Evolutionary conservation across 2,113 vertebrate species (phyloP), one percentile per base, ranked within the genome.

Genomic region (Carlito syrichta): DNA sequence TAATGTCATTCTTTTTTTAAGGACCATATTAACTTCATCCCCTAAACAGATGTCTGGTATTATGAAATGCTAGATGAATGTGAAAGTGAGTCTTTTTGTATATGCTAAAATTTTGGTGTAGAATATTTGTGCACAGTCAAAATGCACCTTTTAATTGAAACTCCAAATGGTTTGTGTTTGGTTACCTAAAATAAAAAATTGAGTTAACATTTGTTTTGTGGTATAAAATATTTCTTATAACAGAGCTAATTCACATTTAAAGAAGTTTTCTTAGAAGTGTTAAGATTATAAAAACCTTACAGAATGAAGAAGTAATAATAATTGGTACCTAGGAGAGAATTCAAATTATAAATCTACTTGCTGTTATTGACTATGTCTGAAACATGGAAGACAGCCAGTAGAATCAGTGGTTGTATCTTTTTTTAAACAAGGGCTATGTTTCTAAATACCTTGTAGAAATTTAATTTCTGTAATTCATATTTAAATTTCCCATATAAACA

Each of bases 331-430:
- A 77, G 23, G 43, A 83, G 87, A 89, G 2, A 78, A 1, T 93
- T 97, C 10, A 60, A 27, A 85, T 95, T 97, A 71, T 96, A 97
- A 35, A 66, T 87, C 4, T 50, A 73, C 38, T 95, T 96, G 3
- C n/a, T 86, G 48, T 84, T 62, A 62, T 63, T 81, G 76, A 92
- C 79, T 90, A 58, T 87, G 85, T 43, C n/a, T 77, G 52, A 96
- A 93, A 60, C 16, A 22, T 74, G 3, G 66, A 85, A 76, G 91
- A 84, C 74, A 88, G 35, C 79, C 17, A 69, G 0, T 74, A 69
- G 8, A 62, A 62, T 87, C 30, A 90, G 12, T 74, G 30, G 0
- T 32, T 86, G 22, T 6, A 5, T n/a, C 81, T 27, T 63, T 84
- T 63, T 91, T 48, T 22, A 78, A 68, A 77, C 5, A 40, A 73